Conservation (phyloP, 2,888 invertebrate genomes). For the Drosophila putrida region DNA sequence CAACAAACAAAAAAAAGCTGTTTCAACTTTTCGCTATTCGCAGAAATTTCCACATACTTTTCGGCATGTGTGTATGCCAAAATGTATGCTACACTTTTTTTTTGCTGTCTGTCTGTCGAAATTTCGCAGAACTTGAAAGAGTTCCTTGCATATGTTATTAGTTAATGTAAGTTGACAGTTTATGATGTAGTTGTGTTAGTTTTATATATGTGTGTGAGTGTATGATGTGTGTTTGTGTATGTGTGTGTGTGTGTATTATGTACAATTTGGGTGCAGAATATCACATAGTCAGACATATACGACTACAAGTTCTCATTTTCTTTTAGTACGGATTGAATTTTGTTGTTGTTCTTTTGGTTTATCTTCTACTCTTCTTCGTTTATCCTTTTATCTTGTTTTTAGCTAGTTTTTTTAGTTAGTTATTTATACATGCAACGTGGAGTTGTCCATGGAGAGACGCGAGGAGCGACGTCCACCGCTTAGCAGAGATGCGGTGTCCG, state of each 20-base stretch:
- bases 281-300: slow-evolving; percentile 79
- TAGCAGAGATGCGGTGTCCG: slow-evolving; percentile 67
- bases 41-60: neutral
- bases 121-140: slow-evolving; percentile 13
- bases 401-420: slow-evolving; percentile 2
- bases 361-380: slow-evolving; percentile 3
- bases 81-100: slow-evolving; percentile 9
- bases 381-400: neutral
- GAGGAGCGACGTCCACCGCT: slow-evolving; percentile 58
- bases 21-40: slow-evolving; percentile 10
- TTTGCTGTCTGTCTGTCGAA: neutral
- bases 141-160: neutral
- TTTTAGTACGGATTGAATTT: slow-evolving; percentile 22
- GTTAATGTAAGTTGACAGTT: slow-evolving; percentile 31
- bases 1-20: neutral
- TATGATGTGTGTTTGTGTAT: slow-evolving; percentile 13
- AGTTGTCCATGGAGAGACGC: slow-evolving; percentile 54
- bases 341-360: slow-evolving; percentile 13
- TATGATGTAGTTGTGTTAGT: slow-evolving; percentile 20
- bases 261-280: slow-evolving; percentile 75
- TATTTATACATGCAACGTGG: slow-evolving; percentile 67
- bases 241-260: slow-evolving; percentile 50
- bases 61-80: too few species aligned
- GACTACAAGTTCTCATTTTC: slow-evolving; percentile 67
- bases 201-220: slow-evolving; percentile 5